Conservation (phyloP, 2,888 invertebrate species). For the Thumatha senex region DNA sequence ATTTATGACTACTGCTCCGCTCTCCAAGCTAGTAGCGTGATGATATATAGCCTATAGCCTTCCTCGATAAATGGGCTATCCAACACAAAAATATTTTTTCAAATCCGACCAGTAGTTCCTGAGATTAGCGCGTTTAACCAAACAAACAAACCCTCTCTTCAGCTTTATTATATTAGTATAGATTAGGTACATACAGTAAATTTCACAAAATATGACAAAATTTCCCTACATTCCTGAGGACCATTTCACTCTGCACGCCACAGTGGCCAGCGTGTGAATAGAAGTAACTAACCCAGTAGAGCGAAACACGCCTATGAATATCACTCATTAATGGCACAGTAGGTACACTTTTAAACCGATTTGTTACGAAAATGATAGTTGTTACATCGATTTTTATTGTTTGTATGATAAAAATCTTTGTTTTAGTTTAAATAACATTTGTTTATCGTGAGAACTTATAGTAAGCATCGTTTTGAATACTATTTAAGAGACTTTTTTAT, state of each 20-base stretch:
- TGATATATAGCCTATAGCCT: no score
- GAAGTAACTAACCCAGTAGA: conserved; percentile 19
- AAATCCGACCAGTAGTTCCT: no score
- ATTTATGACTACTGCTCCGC: no score
- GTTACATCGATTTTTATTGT: conserved; percentile 3
- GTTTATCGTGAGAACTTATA: conserved; percentile 24
- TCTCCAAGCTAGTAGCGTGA: no score
- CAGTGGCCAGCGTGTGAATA: conserved; percentile 28
- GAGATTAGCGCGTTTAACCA: no score
- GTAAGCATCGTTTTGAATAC: background rate
- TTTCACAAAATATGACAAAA: background rate
- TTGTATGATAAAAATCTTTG: conserved; percentile 27
- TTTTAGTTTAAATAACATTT: conserved; percentile 9
- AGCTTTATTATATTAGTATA: no score
- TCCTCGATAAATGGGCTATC: no score
- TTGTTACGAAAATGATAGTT: conserved; percentile 4
- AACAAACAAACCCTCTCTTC: no score
- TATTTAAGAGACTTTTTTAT: no score
- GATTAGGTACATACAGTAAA: background rate
- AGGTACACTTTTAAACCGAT: conserved; percentile 9
- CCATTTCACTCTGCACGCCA: conserved; percentile 18
- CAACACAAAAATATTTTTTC: no score
- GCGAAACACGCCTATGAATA: conserved; percentile 21
- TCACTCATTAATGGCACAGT: conserved; percentile 11
- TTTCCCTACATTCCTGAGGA: conserved; percentile 8